Evolutionary conservation across 2,888 invertebrate genomes (phyloP).

Genomic region (Ophion ellenae): DNA sequence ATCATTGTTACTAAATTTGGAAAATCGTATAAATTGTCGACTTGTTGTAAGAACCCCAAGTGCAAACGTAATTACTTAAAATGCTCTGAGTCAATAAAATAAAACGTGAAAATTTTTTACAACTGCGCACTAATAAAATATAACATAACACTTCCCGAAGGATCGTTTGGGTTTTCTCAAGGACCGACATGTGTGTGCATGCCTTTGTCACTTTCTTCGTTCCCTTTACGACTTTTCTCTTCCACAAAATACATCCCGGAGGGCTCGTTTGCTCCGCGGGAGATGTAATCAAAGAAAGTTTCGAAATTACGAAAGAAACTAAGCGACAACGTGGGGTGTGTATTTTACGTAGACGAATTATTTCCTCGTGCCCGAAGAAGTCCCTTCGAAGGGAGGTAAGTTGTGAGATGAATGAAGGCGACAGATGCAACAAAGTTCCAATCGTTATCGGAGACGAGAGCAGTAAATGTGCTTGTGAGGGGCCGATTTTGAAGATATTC

Average conservation of each 20-base stretch:
- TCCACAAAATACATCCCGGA: neutral
- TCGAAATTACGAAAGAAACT: constrained; percentile 50
- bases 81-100: too few species aligned
- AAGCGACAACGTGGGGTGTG: constrained; percentile 22
- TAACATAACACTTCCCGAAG: neutral
- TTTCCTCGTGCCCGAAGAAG: neutral
- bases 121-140: too few species aligned
- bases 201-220: constrained; percentile 11
- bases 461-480: too few species aligned
- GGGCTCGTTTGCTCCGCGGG: constrained; percentile 39
- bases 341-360: constrained; percentile 26
- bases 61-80: too few species aligned
- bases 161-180: neutral
- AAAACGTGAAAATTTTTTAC: too few species aligned
- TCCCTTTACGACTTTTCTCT: neutral
- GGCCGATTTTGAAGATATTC: too few species aligned
- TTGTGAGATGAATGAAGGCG: constrained; percentile 19
- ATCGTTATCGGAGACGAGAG: constrained; percentile 14
- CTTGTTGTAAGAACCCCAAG: too few species aligned
- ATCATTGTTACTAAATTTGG: too few species aligned
- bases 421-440: constrained; percentile 36
- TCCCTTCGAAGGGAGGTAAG: neutral
- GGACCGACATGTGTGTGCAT: neutral
- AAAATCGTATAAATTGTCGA: too few species aligned
- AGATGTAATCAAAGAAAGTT: constrained; percentile 55